Conservation (phyloP, 2,797 vertebrate genomes). For the Amniataba percoides region DNA sequence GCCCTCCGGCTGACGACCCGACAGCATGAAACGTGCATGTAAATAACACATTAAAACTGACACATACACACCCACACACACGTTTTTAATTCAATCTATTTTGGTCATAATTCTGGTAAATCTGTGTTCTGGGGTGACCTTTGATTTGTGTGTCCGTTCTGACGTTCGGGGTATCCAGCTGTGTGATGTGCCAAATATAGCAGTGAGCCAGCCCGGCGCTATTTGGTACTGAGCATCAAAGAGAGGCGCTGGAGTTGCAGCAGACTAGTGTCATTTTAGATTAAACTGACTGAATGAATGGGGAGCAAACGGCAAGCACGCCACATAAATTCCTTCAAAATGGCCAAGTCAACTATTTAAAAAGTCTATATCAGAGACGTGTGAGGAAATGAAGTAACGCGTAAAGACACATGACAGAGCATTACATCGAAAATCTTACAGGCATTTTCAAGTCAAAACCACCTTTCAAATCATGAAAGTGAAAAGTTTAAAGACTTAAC, state of each 20-base stretch:
- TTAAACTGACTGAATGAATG: conserved; percentile 44
- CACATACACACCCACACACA: background rate
- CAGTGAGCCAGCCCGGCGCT: conserved; percentile 25
- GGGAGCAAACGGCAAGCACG: background rate
- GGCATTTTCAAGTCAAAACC: background rate
- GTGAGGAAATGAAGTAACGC: background rate
- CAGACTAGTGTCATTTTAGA: conserved; percentile 44
- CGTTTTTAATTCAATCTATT: too few relatives aligned
- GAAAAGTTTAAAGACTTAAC: background rate
- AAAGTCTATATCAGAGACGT: background rate
- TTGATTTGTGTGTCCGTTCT: conserved; percentile 20
- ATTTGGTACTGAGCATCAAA: conserved; percentile 40
- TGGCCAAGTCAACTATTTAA: background rate
- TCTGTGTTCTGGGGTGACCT: conserved; percentile 14
- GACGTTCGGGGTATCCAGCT: conserved; percentile 30
- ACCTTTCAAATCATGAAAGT: background rate
- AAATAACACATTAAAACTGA: background rate
- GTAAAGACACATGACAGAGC: background rate
- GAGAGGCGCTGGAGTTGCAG: conserved; percentile 28
- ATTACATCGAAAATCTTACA: background rate
- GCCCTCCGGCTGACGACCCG: background rate
- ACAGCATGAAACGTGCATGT: background rate
- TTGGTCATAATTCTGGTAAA: too few relatives aligned
- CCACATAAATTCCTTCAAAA: background rate
- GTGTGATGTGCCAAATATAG: conserved; percentile 43